Evolutionary conservation across 1,140 invertebrate species (phyloP).

Genomic region (Carcinoscorpius rotundicauda): DNA sequence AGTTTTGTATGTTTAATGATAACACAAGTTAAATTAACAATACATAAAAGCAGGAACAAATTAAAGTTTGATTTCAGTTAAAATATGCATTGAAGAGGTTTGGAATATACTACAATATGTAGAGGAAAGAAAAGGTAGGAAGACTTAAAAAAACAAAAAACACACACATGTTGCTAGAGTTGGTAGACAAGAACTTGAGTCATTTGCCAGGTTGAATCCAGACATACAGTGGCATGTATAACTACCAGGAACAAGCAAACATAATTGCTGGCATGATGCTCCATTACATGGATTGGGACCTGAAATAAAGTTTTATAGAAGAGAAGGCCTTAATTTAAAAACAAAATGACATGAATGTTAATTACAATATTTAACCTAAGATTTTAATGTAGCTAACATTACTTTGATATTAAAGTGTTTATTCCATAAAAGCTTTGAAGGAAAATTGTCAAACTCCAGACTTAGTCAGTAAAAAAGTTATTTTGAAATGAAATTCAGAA

Average conservation of each 20-base stretch:
- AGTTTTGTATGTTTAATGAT: no score
- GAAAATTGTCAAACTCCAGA: no score
- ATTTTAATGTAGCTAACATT: no score
- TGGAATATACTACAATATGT: no score
- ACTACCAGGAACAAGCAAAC: slow-evolving; percentile 2
- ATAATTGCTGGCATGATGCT: slow-evolving; percentile 13
- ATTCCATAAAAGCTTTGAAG: no score
- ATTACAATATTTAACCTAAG: no score
- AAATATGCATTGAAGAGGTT: not conserved
- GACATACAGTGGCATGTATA: slow-evolving; percentile 10
- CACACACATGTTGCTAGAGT: not conserved
- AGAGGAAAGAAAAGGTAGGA: not conserved
- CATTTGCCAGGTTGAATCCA: not conserved
- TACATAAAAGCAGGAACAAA: not conserved
- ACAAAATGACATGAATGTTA: not conserved
- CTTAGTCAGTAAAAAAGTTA: no score
- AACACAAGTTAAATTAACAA: no score
- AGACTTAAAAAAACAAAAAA: not conserved
- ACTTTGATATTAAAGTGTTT: no score
- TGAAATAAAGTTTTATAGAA: slow-evolving; percentile 1
- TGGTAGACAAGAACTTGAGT: not conserved
- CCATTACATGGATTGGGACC: slow-evolving; percentile 9
- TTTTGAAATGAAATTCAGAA: no score
- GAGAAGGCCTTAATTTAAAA: not conserved
- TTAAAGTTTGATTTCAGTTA: slow-evolving; percentile 23